Conservation (phyloP, 1,140 invertebrate species). For the Kradibia gibbosae region DNA sequence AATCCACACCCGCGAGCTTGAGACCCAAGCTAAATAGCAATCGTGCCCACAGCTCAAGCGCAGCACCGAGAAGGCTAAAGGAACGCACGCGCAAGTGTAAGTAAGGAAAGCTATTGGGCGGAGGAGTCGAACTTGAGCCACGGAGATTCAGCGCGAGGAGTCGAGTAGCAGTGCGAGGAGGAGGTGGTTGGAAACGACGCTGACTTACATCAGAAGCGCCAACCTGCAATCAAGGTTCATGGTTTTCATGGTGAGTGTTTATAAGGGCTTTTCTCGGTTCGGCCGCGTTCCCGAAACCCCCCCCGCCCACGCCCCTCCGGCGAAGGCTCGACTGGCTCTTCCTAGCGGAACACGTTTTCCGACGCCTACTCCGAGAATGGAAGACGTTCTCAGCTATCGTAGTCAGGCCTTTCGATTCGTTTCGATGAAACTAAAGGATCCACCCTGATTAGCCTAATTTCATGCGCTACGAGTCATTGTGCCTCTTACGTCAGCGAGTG, state of each 20-base stretch:
- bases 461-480: too few relatives aligned
- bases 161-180: constrained; percentile 47
- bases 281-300: neutral
- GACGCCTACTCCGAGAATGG: neutral
- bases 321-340: neutral
- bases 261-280: neutral
- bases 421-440: neutral
- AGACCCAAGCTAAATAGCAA: neutral
- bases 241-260: constrained; percentile 74
- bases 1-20: neutral
- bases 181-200: constrained; percentile 68
- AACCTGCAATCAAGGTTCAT: constrained; percentile 75
- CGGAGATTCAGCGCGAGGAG: constrained; percentile 46
- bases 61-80: neutral
- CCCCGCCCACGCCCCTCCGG: neutral
- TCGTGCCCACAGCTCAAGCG: neutral
- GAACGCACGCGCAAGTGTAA: neutral
- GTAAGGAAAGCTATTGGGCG: neutral
- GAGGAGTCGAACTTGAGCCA: neutral
- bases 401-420: neutral
- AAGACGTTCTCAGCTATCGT: neutral
- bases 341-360: neutral
- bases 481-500: too few relatives aligned
- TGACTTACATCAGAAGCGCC: constrained; percentile 73
- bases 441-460: neutral